phyloP scores from a whole-genome alignment of 30 jellyfish, hydroid and myxozoan species.

The Aurelia sp. region DNA sequence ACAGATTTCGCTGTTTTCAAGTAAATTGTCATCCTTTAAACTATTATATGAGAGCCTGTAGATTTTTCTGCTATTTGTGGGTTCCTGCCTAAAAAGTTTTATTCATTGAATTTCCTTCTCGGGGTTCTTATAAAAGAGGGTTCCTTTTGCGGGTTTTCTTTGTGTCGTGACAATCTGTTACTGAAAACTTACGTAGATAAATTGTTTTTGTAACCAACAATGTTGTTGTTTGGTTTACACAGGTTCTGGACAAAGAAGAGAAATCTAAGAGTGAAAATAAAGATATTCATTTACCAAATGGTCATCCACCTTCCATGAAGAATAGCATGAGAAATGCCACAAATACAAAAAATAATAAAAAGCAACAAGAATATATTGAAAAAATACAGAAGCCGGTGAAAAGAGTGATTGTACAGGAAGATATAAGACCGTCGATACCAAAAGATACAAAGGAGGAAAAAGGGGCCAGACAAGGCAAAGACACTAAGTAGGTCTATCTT shows the following conservation, averaged over 20 bases:
- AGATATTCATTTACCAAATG: slow-evolving; percentile 25
- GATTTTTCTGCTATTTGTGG: too few relatives aligned
- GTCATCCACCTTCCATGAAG: slow-evolving; percentile 33
- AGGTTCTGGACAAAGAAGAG: slow-evolving; percentile 9
- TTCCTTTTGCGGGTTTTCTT: too few relatives aligned
- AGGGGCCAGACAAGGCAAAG: slow-evolving; percentile 26
- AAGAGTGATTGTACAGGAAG: slow-evolving; percentile 56
- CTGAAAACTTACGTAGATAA: too few relatives aligned
- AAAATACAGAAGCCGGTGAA: slow-evolving; percentile 41
- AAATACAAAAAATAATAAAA: slow-evolving; percentile 11
- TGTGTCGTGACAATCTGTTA: too few relatives aligned
- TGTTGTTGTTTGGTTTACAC: neutral
- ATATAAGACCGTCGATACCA: slow-evolving; percentile 65
- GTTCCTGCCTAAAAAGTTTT: too few relatives aligned
- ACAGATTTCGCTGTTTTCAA: too few relatives aligned
- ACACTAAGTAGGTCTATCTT: slow-evolving; percentile 6
- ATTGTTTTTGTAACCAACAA: too few relatives aligned
- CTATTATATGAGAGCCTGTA: too few relatives aligned
- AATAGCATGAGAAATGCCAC: slow-evolving; percentile 17
- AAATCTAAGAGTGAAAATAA: slow-evolving; percentile 5
- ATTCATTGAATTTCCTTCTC: too few relatives aligned
- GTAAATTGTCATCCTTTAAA: too few relatives aligned
- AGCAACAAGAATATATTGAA: slow-evolving; percentile 14
- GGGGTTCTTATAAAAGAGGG: too few relatives aligned
- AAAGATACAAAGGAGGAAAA: slow-evolving; percentile 35